A percentile compares a stretch with the other conserved stretches of the same genome.
These are phyloP conservation scores for Protonibea diacanthus DNA, from an alignment of 2,797 vertebrate genomes.

Conservation along the genomic window DNA sequence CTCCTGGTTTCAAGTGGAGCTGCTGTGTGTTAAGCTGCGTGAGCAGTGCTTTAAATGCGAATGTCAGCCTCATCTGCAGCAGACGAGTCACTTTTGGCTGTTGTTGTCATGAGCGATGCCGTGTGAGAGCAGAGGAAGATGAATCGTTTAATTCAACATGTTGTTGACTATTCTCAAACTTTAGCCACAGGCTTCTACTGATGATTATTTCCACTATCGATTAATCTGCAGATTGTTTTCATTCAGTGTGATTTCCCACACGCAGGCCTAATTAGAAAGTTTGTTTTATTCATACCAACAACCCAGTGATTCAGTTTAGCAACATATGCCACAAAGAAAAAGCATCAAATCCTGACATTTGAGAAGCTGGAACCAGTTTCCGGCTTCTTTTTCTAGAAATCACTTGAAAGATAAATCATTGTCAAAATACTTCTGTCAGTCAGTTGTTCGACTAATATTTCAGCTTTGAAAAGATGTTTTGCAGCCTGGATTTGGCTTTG, in stretches of 20 bases:
- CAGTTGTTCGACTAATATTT: neutral
- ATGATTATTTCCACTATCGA: neutral
- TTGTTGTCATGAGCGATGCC: neutral
- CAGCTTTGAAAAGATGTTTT: neutral
- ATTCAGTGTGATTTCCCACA: neutral
- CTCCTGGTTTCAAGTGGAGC: slow-evolving; percentile 27
- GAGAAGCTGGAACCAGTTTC: neutral
- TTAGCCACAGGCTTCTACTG: neutral
- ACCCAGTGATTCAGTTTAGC: neutral
- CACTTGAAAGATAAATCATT: fast-evolving
- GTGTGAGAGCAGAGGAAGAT: neutral
- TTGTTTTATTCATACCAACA: neutral
- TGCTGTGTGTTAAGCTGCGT: slow-evolving; percentile 7
- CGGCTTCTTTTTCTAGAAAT: neutral
- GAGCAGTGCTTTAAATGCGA: neutral
- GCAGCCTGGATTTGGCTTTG: neutral
- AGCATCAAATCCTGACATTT: neutral
- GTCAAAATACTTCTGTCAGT: neutral
- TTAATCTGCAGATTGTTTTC: neutral
- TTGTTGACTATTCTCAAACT: neutral
- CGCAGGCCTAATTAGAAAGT: no score
- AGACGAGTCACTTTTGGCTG: neutral
- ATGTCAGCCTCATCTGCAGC: slow-evolving; percentile 12
- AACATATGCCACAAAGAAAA: neutral
- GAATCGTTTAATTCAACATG: no score